These are phyloP conservation scores for Strongylocentrotus purpuratus DNA, from an alignment of 35 echinoderm and acorn worm species.

Conservation along the genomic window DNA sequence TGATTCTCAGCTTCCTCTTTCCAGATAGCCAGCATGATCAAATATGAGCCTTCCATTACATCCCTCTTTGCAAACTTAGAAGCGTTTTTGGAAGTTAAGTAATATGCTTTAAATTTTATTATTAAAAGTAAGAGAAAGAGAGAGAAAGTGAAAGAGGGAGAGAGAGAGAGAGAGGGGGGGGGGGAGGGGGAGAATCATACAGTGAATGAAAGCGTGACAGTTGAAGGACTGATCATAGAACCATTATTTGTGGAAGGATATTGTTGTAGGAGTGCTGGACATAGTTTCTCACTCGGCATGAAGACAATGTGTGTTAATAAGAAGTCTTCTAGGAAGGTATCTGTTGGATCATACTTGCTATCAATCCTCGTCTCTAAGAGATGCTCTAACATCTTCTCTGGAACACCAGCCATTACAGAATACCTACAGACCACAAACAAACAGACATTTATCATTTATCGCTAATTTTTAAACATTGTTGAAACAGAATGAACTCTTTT, in stretches of 20 bases:
- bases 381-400: conserved; percentile 99
- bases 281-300: conserved; percentile 89
- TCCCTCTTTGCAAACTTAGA: no score
- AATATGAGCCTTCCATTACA: no score
- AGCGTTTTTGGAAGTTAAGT: no score
- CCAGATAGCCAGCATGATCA: no score
- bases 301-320: conserved; percentile 93
- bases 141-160: neutral
- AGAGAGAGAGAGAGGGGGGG: neutral
- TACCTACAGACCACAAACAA: conserved; percentile 56
- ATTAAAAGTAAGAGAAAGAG: no score
- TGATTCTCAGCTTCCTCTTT: no score
- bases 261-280: conserved; percentile 86
- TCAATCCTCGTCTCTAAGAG: conserved; percentile 90
- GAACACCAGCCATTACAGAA: conserved; percentile 93
- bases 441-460: no score
- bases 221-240: neutral
- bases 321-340: conserved; percentile 97
- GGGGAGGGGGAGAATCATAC: neutral
- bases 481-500: no score
- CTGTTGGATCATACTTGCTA: conserved; percentile 77
- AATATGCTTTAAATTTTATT: no score
- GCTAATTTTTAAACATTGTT: no score
- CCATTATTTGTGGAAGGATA: conserved; percentile 78
- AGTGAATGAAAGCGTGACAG: neutral